phyloP scores from a whole-genome alignment of 2,113 vertebrate species.

The Pionites leucogaster region DNA sequence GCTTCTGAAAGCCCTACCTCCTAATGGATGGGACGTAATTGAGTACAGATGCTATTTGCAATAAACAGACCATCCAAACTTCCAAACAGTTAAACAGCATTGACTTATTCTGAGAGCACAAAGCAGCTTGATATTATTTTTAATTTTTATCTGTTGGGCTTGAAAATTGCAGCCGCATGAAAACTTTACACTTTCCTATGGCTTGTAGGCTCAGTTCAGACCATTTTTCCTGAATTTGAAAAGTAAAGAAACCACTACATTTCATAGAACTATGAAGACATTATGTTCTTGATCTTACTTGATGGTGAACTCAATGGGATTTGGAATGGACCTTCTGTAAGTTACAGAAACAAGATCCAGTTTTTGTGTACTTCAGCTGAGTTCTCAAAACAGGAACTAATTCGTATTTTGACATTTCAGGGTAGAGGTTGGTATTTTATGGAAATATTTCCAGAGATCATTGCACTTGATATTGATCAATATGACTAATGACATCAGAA shows the following conservation, averaged over 20 bases:
- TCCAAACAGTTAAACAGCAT: not conserved
- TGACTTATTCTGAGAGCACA: not conserved
- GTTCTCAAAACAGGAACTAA: not conserved
- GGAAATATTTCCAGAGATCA: not conserved
- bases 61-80: not conserved
- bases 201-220: not conserved
- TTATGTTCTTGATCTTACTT: not conserved
- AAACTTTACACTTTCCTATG: rapidly evolving
- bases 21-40: not conserved
- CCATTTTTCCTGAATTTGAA: not conserved
- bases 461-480: not conserved
- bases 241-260: not conserved
- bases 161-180: not conserved
- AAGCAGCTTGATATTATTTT: not conserved
- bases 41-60: not conserved
- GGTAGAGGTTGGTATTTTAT: not conserved
- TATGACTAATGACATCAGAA: not conserved
- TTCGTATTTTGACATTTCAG: conserved; percentile 27
- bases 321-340: not conserved
- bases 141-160: not conserved
- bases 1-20: not conserved
- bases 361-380: not conserved
- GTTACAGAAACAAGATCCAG: not conserved
- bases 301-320: not conserved
- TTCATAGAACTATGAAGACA: not conserved